Evolutionary conservation across 2,797 vertebrate species (phyloP).

Genomic region (Gobio occitaniae): DNA sequence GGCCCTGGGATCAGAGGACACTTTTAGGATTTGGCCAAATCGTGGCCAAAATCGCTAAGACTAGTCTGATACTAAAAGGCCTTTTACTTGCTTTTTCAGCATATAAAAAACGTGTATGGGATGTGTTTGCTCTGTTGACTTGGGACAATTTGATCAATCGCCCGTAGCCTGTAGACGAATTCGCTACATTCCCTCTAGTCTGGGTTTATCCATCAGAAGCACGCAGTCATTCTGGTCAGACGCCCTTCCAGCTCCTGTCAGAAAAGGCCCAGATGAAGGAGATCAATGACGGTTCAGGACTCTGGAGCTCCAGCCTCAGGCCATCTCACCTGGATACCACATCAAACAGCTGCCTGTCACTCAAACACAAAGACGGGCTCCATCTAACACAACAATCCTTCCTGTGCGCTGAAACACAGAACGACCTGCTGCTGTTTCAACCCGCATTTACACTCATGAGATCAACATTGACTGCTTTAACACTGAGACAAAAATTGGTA

Average conservation of each 20-base stretch:
- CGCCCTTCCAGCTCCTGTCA: conserved; percentile 16
- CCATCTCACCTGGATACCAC: conserved; percentile 29
- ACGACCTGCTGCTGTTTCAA: not conserved
- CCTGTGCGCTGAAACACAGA: not conserved
- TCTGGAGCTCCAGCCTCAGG: conserved; percentile 20
- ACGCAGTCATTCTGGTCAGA: not conserved
- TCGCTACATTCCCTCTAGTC: conserved; percentile 38
- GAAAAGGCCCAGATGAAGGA: conserved; percentile 2
- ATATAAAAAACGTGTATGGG: not conserved
- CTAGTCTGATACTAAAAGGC: no score
- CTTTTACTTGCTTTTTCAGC: no score
- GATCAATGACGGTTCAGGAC: not conserved
- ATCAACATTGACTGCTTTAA: not conserved
- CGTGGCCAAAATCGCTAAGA: no score
- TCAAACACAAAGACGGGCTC: not conserved
- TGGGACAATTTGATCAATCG: conserved; percentile 52
- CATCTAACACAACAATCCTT: conserved; percentile 6
- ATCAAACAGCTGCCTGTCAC: conserved; percentile 37
- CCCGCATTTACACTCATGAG: not conserved
- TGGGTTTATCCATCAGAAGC: conserved; percentile 39
- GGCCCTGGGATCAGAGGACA: no score
- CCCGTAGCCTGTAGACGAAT: conserved; percentile 13
- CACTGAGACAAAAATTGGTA: not conserved
- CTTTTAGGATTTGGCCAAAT: no score
- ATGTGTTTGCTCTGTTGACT: conserved; percentile 1